phyloP scores from a whole-genome alignment of 2,888 invertebrate species.

The Augochlorella aurata region DNA sequence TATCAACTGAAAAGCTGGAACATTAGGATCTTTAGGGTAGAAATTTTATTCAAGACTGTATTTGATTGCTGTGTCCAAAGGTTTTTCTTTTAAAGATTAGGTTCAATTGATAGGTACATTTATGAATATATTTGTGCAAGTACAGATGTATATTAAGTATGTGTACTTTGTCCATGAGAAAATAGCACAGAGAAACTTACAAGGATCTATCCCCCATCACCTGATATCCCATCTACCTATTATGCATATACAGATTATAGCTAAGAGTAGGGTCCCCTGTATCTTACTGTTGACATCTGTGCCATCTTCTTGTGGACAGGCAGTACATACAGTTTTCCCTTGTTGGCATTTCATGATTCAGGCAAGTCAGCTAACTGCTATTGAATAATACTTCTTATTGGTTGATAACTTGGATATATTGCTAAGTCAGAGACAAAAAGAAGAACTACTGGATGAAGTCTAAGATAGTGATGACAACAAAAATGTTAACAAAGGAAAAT shows the following conservation, averaged over 20 bases:
- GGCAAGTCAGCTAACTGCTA: not conserved
- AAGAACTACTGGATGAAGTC: not conserved
- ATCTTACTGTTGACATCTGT: too few species aligned
- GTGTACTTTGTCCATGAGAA: too few species aligned
- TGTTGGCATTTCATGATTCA: not conserved
- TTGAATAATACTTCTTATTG: not conserved
- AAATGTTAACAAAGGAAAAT: not conserved
- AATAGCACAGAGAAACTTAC: too few species aligned
- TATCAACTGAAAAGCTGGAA: slow-evolving; percentile 24
- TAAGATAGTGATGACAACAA: not conserved
- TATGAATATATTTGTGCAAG: slow-evolving; percentile 19
- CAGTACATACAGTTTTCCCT: not conserved
- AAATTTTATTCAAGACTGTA: slow-evolving; percentile 14
- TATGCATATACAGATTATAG: too few species aligned
- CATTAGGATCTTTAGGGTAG: slow-evolving; percentile 19
- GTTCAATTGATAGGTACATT: not conserved
- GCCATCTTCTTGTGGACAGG: too few species aligned
- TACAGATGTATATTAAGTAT: not conserved
- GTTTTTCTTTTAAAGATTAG: not conserved
- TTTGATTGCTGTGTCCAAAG: slow-evolving; percentile 35
- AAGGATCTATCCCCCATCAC: too few species aligned
- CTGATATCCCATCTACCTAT: too few species aligned
- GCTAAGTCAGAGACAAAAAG: not conserved
- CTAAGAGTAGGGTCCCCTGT: too few species aligned
- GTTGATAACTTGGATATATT: not conserved